Percentiles rank a stretch among this genome's conserved stretches.
Conservation (phyloP, 1,140 invertebrate species). For the Agrypnia vestita region DNA sequence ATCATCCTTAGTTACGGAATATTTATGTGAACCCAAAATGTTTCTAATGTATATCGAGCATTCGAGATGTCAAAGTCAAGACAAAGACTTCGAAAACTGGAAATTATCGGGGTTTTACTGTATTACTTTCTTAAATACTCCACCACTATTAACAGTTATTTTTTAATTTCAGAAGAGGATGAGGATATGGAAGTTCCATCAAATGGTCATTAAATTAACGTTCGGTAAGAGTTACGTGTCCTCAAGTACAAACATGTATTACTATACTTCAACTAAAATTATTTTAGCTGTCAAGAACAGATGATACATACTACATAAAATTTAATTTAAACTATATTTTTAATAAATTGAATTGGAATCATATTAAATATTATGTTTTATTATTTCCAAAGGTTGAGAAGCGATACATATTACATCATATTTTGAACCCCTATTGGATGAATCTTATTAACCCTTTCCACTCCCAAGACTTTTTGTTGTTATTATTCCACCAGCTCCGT, state of each 20-base stretch:
- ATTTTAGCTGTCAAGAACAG: conserved; percentile 68
- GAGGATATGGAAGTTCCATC: conserved; percentile 69
- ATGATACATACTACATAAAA: conserved; percentile 49
- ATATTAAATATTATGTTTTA: conserved; percentile 39
- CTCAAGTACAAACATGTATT: conserved; percentile 1
- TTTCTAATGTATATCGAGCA: too few species aligned
- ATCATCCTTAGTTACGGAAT: too few species aligned
- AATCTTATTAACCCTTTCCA: too few species aligned
- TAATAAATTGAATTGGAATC: conserved; percentile 26
- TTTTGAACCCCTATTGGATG: too few species aligned
- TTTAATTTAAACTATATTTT: conserved; percentile 61
- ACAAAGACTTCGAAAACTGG: too few species aligned
- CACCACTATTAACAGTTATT: too few species aligned
- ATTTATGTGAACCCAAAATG: too few species aligned
- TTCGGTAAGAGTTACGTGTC: conserved; percentile 1
- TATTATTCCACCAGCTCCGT: too few species aligned
- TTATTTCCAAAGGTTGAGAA: conserved; percentile 62
- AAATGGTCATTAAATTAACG: conserved; percentile 65
- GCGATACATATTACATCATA: conserved; percentile 60
- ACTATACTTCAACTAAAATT: conserved; percentile 53
- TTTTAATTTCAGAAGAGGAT: conserved; percentile 67
- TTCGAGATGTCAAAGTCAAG: too few species aligned
- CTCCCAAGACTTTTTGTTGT: too few species aligned
- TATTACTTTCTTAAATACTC: too few species aligned
- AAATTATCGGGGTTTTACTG: too few species aligned